phyloP scores from a whole-genome alignment of 2,113 vertebrate species.

The Tympanuchus pallidicinctus region DNA sequence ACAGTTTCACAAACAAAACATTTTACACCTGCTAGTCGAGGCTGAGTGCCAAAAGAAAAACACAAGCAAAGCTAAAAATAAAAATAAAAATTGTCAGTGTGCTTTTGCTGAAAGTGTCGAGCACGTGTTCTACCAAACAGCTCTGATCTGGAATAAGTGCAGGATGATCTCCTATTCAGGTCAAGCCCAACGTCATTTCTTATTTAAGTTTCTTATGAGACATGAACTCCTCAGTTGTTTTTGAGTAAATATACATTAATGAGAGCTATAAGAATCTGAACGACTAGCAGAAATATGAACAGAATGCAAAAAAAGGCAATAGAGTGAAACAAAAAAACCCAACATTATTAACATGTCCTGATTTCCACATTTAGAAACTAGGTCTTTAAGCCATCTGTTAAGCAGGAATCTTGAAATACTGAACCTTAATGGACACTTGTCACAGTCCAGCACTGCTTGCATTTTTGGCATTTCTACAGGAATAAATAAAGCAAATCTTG shows the following conservation, averaged over 20 bases:
- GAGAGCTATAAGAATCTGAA: constrained; percentile 25
- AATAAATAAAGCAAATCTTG: not conserved
- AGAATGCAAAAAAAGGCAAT: not conserved
- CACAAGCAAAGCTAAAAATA: not conserved
- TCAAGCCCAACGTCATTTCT: not conserved
- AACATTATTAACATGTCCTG: not conserved
- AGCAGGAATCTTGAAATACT: not conserved
- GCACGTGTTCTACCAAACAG: not conserved
- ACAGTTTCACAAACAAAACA: not conserved
- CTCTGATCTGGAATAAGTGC: not conserved
- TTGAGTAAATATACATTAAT: not conserved
- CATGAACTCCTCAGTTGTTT: not conserved
- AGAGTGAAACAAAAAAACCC: not conserved
- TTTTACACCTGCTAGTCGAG: constrained; percentile 23
- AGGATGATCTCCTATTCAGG: not conserved
- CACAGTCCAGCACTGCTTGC: not conserved
- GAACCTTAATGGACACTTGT: not conserved
- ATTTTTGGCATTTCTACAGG: not conserved
- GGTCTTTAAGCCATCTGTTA: constrained; percentile 61
- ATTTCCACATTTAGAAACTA: constrained; percentile 60
- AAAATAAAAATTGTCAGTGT: not conserved
- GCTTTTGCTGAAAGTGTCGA: not conserved
- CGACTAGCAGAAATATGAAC: not conserved
- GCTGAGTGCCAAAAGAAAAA: not conserved
- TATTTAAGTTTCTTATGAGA: not conserved